Evolutionary conservation across 2,113 vertebrate genomes (phyloP).

Genomic region (Carollia perspicillata): DNA sequence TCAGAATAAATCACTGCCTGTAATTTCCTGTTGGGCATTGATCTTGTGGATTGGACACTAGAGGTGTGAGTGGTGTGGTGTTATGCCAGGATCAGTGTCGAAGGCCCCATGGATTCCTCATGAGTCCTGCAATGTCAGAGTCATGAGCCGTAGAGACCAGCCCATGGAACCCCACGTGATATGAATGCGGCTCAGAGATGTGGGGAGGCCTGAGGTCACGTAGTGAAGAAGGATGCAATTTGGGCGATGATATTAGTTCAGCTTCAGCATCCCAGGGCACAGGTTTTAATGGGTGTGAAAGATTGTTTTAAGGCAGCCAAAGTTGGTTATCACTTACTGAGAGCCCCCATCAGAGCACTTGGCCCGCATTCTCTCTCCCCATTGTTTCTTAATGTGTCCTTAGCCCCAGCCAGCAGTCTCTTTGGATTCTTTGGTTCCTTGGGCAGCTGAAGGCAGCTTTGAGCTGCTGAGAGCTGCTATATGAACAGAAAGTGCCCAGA

Average conservation of each 20-base stretch:
- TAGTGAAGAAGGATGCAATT: neutral
- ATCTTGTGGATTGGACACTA: constrained; percentile 20
- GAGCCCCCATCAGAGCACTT: neutral
- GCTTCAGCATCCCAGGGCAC: neutral
- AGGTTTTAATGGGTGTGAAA: neutral
- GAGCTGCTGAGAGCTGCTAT: neutral
- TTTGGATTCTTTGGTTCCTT: neutral
- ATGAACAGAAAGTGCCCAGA: neutral
- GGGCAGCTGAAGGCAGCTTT: neutral
- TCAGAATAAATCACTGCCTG: constrained; percentile 49
- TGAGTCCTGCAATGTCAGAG: neutral
- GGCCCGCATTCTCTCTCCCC: neutral
- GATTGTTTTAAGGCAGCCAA: constrained; percentile 13
- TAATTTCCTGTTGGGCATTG: constrained; percentile 42
- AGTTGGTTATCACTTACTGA: neutral
- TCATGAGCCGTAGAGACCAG: neutral
- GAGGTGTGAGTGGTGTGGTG: neutral
- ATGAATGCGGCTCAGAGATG: neutral
- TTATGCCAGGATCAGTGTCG: constrained; percentile 18
- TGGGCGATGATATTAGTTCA: neutral
- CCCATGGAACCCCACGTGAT: neutral
- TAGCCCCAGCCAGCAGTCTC: neutral
- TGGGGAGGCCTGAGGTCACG: neutral
- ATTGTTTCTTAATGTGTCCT: neutral
- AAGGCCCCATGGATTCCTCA: neutral